These are phyloP conservation scores for Drosophila mimica DNA, from an alignment of 2,888 invertebrate genomes.

Conservation along the genomic window DNA sequence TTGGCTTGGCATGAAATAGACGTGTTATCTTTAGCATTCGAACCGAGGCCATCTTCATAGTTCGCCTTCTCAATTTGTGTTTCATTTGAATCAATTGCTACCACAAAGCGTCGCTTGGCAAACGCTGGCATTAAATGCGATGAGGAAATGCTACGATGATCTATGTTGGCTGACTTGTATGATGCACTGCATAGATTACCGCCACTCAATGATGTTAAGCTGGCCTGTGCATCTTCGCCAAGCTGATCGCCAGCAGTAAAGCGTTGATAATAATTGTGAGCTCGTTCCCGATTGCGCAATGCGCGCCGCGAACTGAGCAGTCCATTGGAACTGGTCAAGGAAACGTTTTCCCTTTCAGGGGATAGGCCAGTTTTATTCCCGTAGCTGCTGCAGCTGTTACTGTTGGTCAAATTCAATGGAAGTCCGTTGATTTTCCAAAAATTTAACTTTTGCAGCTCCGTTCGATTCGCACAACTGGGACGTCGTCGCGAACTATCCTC, in stretches of 20 bases:
- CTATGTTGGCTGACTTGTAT: constrained; percentile 72
- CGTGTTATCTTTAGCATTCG: constrained; percentile 1
- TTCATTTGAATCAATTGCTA: constrained; percentile 44
- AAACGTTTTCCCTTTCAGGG: constrained; percentile 53
- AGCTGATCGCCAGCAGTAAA: constrained; percentile 51
- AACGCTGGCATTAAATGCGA: constrained; percentile 85
- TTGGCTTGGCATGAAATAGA: constrained; percentile 6
- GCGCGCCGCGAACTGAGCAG: constrained; percentile 61
- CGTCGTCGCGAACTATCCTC: constrained; percentile 89
- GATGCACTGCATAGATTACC: constrained; percentile 13
- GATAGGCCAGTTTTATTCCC: constrained; percentile 37
- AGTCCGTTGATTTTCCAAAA: constrained; percentile 86
- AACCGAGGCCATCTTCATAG: constrained; percentile 21
- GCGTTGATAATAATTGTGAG: constrained; percentile 67
- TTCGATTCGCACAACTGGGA: constrained; percentile 89
- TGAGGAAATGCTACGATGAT: constrained; percentile 84
- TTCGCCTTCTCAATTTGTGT: constrained; percentile 38
- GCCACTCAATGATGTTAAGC: constrained; percentile 6
- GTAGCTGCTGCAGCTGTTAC: constrained; percentile 21
- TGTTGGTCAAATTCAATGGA: constrained; percentile 16
- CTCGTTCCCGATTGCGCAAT: constrained; percentile 60
- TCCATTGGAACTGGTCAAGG: constrained; percentile 43
- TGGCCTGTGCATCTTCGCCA: constrained; percentile 9
- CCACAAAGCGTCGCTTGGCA: constrained; percentile 81
- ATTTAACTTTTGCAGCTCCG: constrained; percentile 73